Evolutionary conservation across 2,113 vertebrate species (phyloP).

Genomic region (Ctenomys sociabilis): DNA sequence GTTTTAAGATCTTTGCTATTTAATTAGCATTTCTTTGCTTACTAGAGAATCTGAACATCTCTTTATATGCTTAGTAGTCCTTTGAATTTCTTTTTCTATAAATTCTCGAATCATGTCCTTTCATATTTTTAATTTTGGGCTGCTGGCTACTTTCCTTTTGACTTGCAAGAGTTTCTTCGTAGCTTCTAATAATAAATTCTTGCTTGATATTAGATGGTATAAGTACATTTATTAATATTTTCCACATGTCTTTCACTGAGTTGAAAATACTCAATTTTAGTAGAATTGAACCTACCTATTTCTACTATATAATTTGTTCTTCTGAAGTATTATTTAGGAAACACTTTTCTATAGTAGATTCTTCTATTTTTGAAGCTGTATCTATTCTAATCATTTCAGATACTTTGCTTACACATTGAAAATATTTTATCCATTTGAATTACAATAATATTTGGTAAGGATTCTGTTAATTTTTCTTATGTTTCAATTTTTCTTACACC

Average conservation of each 20-base stretch:
- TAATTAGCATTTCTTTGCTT: conserved; percentile 58
- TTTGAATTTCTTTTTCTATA: conserved; percentile 50
- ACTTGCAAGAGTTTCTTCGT: not conserved
- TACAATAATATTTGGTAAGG: not conserved
- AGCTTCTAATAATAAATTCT: conserved; percentile 41
- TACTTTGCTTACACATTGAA: not conserved
- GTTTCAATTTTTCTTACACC: not conserved
- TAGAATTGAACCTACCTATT: not conserved
- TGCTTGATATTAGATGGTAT: conserved; percentile 11
- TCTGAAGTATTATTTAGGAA: not conserved
- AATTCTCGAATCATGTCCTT: conserved; percentile 27
- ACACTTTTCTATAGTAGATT: not conserved
- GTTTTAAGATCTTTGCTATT: not conserved
- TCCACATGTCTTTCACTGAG: not conserved
- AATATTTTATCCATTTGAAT: conserved; percentile 22
- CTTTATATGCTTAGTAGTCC: conserved; percentile 36
- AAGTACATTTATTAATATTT: conserved; percentile 11
- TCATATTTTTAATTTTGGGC: conserved; percentile 30
- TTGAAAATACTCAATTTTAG: not conserved
- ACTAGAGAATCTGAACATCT: conserved; percentile 32
- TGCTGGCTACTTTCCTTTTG: conserved; percentile 37
- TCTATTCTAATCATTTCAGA: not conserved
- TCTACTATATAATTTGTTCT: not conserved
- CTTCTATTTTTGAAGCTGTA: not conserved
- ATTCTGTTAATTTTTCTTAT: conserved; percentile 12